A percentile compares a stretch with the other conserved stretches of the same genome.
Evolutionary conservation across 2,888 invertebrate species (phyloP).

Genomic region (Tachina grossa): DNA sequence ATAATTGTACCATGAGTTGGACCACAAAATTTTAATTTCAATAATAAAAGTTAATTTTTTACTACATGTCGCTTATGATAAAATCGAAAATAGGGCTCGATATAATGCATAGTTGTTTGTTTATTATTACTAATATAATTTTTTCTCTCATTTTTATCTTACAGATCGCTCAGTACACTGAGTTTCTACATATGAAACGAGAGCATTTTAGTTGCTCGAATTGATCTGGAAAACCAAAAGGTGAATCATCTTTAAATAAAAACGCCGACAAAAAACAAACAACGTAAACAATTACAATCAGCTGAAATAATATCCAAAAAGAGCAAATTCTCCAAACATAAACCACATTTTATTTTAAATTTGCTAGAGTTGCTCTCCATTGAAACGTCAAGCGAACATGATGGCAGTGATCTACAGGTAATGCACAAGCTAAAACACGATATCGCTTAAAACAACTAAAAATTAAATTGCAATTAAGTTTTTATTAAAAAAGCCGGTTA

Average conservation of each 20-base stretch:
- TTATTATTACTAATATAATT: slow-evolving; percentile 24
- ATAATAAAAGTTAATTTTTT: no score
- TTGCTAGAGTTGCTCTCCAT: slow-evolving; percentile 60
- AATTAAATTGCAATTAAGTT: slow-evolving; percentile 11
- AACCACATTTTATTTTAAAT: slow-evolving; percentile 36
- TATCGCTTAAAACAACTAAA: slow-evolving; percentile 51
- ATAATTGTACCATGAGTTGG: no score
- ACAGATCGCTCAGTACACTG: slow-evolving; percentile 61
- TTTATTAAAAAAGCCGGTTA: slow-evolving; percentile 46
- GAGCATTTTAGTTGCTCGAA: slow-evolving; percentile 53
- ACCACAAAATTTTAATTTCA: no score
- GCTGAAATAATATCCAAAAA: slow-evolving; percentile 32
- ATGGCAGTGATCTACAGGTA: slow-evolving; percentile 81
- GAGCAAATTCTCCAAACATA: slow-evolving; percentile 52
- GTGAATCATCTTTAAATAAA: slow-evolving; percentile 62
- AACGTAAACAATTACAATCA: slow-evolving; percentile 38
- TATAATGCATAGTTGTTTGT: slow-evolving; percentile 4
- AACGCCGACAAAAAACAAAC: slow-evolving; percentile 24
- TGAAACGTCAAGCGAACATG: slow-evolving; percentile 59
- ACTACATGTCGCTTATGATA: no score
- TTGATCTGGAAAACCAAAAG: slow-evolving; percentile 32
- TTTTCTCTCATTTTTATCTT: slow-evolving; percentile 63
- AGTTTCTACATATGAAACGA: slow-evolving; percentile 33
- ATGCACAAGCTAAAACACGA: slow-evolving; percentile 73
- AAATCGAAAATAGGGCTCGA: no score